These are phyloP conservation scores for Forbesichthys agassizii DNA, from an alignment of 2,113 vertebrate species.

Conservation along the genomic window DNA sequence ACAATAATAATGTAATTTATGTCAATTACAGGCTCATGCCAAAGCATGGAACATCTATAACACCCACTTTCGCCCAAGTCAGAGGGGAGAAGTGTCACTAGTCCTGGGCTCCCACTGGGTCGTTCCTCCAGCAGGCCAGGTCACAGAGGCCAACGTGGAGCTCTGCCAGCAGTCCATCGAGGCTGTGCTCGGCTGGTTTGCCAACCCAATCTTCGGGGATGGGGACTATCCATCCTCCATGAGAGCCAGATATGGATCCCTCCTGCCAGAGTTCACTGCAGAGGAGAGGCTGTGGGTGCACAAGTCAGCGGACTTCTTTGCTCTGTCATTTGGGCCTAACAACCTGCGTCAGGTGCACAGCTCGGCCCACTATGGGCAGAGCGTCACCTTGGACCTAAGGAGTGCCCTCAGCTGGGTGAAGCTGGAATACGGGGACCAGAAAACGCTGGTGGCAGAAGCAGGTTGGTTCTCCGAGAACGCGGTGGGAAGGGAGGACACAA, in stretches of 20 bases:
- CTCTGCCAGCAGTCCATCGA: constrained; percentile 88
- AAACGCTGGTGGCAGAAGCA: constrained; percentile 87
- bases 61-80: constrained; percentile 77
- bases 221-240: constrained; percentile 89
- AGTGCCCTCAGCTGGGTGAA: constrained; percentile 88
- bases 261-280: constrained; percentile 81
- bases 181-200: constrained; percentile 92
- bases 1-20: constrained; percentile 10
- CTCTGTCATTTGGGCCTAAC: constrained; percentile 93
- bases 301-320: constrained; percentile 92
- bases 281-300: constrained; percentile 81
- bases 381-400: constrained; percentile 82
- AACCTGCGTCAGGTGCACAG: constrained; percentile 81
- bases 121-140: constrained; percentile 79
- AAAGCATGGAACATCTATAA: constrained; percentile 90
- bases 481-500: constrained; percentile 87
- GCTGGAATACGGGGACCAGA: constrained; percentile 84
- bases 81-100: constrained; percentile 88
- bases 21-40: constrained; percentile 85
- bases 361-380: constrained; percentile 79
- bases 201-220: constrained; percentile 85
- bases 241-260: constrained; percentile 61
- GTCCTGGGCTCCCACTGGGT: constrained; percentile 95
- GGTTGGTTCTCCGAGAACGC: constrained; percentile 91
- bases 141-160: constrained; percentile 63